phyloP scores from a whole-genome alignment of 2,113 vertebrate genomes.

The Hylia prasina region DNA sequence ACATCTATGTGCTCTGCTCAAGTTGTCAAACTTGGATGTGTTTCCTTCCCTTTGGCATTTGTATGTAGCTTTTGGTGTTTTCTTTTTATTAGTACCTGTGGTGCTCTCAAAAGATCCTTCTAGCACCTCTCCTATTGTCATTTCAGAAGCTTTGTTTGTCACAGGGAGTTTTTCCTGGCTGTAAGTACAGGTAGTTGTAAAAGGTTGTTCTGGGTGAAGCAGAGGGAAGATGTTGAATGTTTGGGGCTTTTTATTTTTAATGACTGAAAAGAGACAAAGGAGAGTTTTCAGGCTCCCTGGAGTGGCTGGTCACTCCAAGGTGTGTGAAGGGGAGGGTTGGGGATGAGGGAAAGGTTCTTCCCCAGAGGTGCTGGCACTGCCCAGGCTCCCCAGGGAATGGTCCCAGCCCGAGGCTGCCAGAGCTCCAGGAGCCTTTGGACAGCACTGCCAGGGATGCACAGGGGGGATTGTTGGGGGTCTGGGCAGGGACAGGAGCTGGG shows the following conservation, averaged over 20 bases:
- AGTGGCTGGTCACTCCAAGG: neutral
- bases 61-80: neutral
- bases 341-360: neutral
- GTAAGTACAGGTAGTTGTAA: neutral
- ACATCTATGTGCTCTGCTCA: rapidly evolving
- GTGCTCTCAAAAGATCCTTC: neutral
- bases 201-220: neutral
- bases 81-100: neutral
- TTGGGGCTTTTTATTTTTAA: neutral
- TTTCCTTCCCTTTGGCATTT: neutral
- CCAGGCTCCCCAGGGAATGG: neutral
- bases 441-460: rapidly evolving
- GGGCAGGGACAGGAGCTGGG: rapidly evolving
- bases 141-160: neutral
- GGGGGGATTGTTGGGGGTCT: neutral
- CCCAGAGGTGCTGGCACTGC: neutral
- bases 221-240: neutral
- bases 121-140: neutral
- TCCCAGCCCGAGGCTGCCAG: neutral
- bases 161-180: neutral
- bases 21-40: neutral
- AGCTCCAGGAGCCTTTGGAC: neutral
- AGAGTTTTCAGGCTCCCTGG: neutral
- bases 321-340: neutral
- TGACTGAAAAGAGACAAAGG: neutral